Percentiles rank a stretch among this genome's conserved stretches.
Evolutionary conservation across 2,113 vertebrate genomes (phyloP).

Genomic region (Rhipidura dahli): DNA sequence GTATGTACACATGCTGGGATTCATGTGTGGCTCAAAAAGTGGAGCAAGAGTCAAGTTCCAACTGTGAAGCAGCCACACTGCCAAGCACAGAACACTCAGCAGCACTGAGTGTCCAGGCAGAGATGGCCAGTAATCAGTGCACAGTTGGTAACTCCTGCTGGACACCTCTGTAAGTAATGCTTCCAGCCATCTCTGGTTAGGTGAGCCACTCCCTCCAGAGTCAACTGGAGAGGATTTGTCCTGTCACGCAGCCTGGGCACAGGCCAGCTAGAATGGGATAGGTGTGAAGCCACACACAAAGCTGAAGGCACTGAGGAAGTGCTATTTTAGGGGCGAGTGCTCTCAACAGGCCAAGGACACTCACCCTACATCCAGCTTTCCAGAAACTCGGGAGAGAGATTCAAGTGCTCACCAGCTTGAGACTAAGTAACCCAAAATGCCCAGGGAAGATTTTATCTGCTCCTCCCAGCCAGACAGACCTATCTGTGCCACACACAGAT

Average conservation of each 20-base stretch:
- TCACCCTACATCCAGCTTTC: neutral
- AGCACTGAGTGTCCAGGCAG: neutral
- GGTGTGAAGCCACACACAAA: neutral
- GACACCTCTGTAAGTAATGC: neutral
- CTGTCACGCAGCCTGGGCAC: neutral
- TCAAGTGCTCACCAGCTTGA: neutral
- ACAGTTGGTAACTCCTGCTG: neutral
- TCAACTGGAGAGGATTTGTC: neutral
- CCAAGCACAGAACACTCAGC: neutral
- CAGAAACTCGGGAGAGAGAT: neutral
- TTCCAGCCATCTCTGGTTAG: neutral
- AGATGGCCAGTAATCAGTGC: neutral
- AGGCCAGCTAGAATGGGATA: neutral
- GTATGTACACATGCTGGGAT: neutral
- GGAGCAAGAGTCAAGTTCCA: neutral
- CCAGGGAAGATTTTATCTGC: neutral
- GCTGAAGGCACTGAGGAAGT: neutral
- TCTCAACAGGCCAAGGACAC: neutral
- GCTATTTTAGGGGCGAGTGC: neutral
- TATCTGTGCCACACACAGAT: accelerated
- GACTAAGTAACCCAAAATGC: neutral
- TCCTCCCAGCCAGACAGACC: neutral
- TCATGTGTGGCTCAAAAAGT: neutral
- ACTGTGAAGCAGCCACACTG: accelerated
- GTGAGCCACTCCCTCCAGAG: neutral